Conservation (phyloP, 2,797 vertebrate genomes). For the Acanthurus leucopareius region DNA sequence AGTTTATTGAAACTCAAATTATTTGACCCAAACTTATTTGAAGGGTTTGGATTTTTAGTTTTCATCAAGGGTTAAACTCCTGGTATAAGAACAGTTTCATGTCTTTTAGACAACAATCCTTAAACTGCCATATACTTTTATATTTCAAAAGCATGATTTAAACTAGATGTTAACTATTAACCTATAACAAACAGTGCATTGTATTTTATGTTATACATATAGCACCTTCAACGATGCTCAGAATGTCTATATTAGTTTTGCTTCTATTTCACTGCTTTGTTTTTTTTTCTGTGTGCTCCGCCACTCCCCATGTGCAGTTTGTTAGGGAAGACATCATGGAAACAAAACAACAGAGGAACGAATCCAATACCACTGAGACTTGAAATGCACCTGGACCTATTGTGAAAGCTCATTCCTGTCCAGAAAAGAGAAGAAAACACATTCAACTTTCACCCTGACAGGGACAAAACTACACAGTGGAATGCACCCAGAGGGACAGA, state of each 20-base stretch:
- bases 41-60: too few relatives aligned
- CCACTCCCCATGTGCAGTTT: constrained; percentile 9
- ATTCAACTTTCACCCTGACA: constrained; percentile 21
- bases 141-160: too few relatives aligned
- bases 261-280: neutral
- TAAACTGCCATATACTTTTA: too few relatives aligned
- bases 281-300: neutral
- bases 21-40: too few relatives aligned
- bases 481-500: constrained; percentile 11
- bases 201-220: too few relatives aligned
- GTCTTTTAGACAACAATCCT: too few relatives aligned
- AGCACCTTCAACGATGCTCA: too few relatives aligned
- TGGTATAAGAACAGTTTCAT: too few relatives aligned
- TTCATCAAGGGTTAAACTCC: too few relatives aligned
- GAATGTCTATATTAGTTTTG: neutral
- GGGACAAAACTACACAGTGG: constrained; percentile 21
- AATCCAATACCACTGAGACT: constrained; percentile 18
- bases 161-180: too few relatives aligned
- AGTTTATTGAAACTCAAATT: too few relatives aligned
- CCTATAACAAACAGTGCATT: too few relatives aligned
- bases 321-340: neutral
- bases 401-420: constrained; percentile 53
- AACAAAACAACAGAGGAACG: constrained; percentile 30
- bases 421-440: constrained; percentile 30
- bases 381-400: constrained; percentile 46